These are phyloP conservation scores for Coregonus suidteri DNA, from an alignment of 2,797 vertebrate species.

Conservation along the genomic window DNA sequence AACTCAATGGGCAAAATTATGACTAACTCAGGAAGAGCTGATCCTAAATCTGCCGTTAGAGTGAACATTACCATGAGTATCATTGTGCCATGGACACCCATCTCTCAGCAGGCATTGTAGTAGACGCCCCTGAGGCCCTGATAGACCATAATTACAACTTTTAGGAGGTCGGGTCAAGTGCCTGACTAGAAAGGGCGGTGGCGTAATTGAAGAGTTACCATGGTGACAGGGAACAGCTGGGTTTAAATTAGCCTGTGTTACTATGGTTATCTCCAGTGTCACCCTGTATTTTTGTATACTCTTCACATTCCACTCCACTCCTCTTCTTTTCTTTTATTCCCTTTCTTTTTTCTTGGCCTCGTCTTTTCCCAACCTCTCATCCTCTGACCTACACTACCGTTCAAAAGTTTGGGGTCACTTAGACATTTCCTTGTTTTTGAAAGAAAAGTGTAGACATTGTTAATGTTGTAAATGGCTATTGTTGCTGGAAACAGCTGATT, in stretches of 20 bases:
- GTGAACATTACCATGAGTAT: conserved; percentile 33
- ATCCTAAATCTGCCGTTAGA: conserved; percentile 1
- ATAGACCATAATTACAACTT: conserved; percentile 53
- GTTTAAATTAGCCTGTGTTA: conserved; percentile 65
- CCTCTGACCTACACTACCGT: conserved; percentile 49
- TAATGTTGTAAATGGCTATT: too few relatives aligned
- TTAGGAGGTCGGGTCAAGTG: conserved; percentile 68
- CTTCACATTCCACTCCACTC: conserved; percentile 59
- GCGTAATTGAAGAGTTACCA: conserved; percentile 67
- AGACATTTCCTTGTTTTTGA: too few relatives aligned
- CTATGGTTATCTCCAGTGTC: conserved; percentile 50
- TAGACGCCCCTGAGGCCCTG: conserved; percentile 16
- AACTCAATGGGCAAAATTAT: background rate
- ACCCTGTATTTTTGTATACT: conserved; percentile 64
- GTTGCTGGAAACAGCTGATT: too few relatives aligned
- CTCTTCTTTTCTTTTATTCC: conserved; percentile 16
- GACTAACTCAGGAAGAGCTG: conserved; percentile 19
- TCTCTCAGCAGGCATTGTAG: conserved; percentile 27
- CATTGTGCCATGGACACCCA: conserved; percentile 7
- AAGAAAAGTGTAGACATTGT: too few relatives aligned
- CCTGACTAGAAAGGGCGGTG: conserved; percentile 47
- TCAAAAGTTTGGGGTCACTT: too few relatives aligned
- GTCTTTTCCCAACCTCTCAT: conserved; percentile 43
- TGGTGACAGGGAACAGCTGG: conserved; percentile 68
- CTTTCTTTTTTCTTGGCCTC: background rate